Evolutionary conservation across 2,888 invertebrate species (phyloP), one percentile per base, ranked within the genome.

Genomic region (Halictus quadricinctus): DNA sequence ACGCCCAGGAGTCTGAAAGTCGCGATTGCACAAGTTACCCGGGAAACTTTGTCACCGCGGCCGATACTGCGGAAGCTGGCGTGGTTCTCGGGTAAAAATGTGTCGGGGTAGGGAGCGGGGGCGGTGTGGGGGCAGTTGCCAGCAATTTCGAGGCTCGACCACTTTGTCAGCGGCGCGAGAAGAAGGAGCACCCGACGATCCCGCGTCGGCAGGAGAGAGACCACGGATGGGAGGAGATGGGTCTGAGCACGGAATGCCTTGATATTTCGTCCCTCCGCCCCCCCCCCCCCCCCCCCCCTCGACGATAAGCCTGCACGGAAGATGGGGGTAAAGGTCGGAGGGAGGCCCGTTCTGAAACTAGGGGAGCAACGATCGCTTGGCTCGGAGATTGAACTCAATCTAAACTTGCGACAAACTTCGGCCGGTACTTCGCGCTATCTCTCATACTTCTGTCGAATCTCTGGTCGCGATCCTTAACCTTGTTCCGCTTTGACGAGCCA

Each of bases 401-500:
- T 92, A 93, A 93, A 93, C 89, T 93, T 92, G 86, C 85, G 90
- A 90, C 89, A 83, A 92, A 93, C 90, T 93, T 92, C 78, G 58
- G 80, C 83, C 84, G 84, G 85, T 85, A 85, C 84, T 81, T 73
- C 72, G 72, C 85, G 86, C 89, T 89, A 90, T 91, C 90, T 91
- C 90, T 91, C 92, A 89, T 89, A 89, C 88, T 83, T 90, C 86
- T 85, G 89, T 89, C 90, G 89, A 91, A 90, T 89, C 89, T 79
- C 84, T 88, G 72, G 79, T 85, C 82, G 84, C 85, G 74, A 88
- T 81, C 90, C 81, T 84, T 88, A 85, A 88, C 83, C 88, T 85
- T 86, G 84, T 88, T 87, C 81, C 80, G 72, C 58, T 73, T 64
- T 72, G 73, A 69, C 81, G 72, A n/a, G n/a, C 60, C 43, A 64